Evolutionary conservation across 2,113 vertebrate genomes (phyloP), one percentile per base, ranked within the genome.

Genomic region (Benitochromis conjunctus): DNA sequence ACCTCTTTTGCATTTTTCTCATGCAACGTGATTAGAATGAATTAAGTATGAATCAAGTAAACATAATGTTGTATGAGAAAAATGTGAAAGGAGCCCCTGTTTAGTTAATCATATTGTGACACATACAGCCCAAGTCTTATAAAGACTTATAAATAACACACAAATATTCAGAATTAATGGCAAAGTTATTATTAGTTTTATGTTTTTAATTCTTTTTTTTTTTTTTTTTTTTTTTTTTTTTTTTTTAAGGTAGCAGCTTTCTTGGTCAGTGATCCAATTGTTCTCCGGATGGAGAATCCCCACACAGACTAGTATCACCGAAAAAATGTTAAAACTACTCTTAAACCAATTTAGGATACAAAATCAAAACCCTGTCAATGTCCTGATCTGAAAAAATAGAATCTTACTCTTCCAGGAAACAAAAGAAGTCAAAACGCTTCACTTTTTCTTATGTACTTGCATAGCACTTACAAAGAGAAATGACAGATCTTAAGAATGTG

Each of bases 401-500:
- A 85, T 66, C 34, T 91, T 94, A 94, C 91, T 95, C 91, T 95
- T 93, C 89, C 87, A 91, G 87, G 89, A 94, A 94, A 95, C 92
- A 94, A 93, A 95, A 91, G 84, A 95, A 93, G 94, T 93, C 89
- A 92, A 94, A 92, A 94, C 86, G 93, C 94, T 95, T 95, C 84
- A 85, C 91, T 94, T 92, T 66, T 93, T 91, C 91, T 93, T 96
- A 94, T 96, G 95, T 94, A 96, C 95, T 96, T 97, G 96, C 96
- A 97, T 97, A 97, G 96, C 94, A 96, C 95, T 96, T 96, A 95
- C 92, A 95, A 93, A 95, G 90, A 95, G 93, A 93, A 89, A 94
- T 91, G 92, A 95, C 92, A 95, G 89, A 86, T 89, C 78, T 89
- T 66, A 80, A 87, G 88, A 57, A 81, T 83, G 88, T 79, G 83